Conservation (phyloP, 1,140 invertebrate species). For the Megathymus violae region DNA sequence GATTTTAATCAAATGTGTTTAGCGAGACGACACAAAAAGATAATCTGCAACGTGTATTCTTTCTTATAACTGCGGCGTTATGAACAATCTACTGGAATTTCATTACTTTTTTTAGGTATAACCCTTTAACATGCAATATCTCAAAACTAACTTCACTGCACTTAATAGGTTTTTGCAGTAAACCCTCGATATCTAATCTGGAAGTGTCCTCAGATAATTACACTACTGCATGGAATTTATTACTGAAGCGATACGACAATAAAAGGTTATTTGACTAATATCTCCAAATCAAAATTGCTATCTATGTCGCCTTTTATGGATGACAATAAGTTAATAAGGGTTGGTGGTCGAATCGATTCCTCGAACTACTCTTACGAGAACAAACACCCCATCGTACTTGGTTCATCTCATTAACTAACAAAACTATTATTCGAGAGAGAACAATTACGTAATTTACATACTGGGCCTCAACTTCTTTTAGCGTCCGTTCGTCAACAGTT, state of each 20-base stretch:
- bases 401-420: conserved; percentile 34
- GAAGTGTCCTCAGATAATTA: conserved; percentile 46
- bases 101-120: no score
- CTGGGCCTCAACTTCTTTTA: conserved; percentile 40
- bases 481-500: conserved; percentile 27
- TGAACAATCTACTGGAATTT: no score
- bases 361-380: conserved; percentile 10
- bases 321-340: conserved; percentile 13
- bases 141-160: no score
- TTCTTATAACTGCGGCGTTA: no score
- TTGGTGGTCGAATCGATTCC: conserved; percentile 15
- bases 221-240: conserved; percentile 36
- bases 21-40: no score
- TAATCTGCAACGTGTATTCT: no score
- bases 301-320: conserved; percentile 29
- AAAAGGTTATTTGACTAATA: conserved; percentile 32
- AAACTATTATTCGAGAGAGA: conserved; percentile 35
- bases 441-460: conserved; percentile 36
- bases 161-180: no score
- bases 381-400: conserved; percentile 33
- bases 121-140: no score
- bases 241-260: conserved; percentile 43
- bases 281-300: conserved; percentile 7
- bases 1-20: no score
- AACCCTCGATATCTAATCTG: conserved; percentile 40